Percentiles rank a stretch among this genome's conserved stretches.
These are phyloP conservation scores for Drosophila ironensis DNA, from an alignment of 1,140 invertebrate genomes.

Conservation along the genomic window DNA sequence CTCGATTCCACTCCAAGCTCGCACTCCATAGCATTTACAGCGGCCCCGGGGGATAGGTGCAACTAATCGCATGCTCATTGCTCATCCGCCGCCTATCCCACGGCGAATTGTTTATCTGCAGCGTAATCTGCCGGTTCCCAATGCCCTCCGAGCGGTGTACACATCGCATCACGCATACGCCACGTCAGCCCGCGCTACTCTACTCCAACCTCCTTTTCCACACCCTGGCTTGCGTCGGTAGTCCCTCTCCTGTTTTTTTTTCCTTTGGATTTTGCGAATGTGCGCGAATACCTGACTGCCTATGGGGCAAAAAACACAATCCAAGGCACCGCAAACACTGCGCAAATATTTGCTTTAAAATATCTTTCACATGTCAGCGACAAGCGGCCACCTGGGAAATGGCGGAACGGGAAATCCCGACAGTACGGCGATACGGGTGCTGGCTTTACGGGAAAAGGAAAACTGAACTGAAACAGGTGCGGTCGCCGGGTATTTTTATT, in stretches of 20 bases:
- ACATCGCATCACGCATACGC: constrained; percentile 47
- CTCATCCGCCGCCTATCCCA: constrained; percentile 33
- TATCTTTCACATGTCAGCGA: constrained; percentile 63
- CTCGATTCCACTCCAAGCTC: constrained; percentile 11
- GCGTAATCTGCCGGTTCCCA: constrained; percentile 25
- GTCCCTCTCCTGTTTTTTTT: no score
- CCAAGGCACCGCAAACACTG: constrained; percentile 36
- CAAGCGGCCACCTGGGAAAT: constrained; percentile 48
- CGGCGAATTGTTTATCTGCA: constrained; percentile 37
- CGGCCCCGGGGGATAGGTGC: constrained; percentile 30
- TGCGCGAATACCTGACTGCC: constrained; percentile 21
- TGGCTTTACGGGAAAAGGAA: constrained; percentile 13
- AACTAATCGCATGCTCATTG: constrained; percentile 55
- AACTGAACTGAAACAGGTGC: constrained; percentile 35
- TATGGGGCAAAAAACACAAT: constrained; percentile 40
- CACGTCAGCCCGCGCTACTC: constrained; percentile 12
- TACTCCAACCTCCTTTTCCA: no score
- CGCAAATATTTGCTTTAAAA: constrained; percentile 63
- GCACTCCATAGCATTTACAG: constrained; percentile 13
- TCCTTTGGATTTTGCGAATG: constrained; percentile 7
- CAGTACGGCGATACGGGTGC: neutral
- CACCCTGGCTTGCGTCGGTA: no score
- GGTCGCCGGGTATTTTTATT: constrained; percentile 38
- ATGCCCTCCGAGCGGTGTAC: neutral
- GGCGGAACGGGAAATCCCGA: constrained; percentile 3